Evolutionary conservation across 2,797 vertebrate species (phyloP), one percentile per base, ranked within the genome.

Genomic region (Falco rusticolus): DNA sequence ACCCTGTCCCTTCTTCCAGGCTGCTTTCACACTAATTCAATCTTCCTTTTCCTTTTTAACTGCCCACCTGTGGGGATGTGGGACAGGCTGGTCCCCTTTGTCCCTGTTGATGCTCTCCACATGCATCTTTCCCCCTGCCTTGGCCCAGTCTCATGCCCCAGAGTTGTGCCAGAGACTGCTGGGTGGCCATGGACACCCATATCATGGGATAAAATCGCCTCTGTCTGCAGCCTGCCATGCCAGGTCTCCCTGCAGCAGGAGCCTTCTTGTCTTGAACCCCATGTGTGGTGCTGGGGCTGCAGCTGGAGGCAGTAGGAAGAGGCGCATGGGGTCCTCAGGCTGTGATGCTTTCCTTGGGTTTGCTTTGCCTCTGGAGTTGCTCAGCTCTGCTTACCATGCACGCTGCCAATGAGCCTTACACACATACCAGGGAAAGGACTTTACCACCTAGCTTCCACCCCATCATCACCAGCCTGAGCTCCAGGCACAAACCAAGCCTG

Each of bases 221-320:
- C 60, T 33, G 33, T 8, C 5, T 41, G 19, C 57, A 68, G 22
- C 8, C 21, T 8, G 17, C 33, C 5, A 0, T n/a, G 59, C 50
- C 72, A 45, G 41, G 2, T 26, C 16, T 70, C n/a, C 21, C 68
- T 7, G 11, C 18, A 19, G 24, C 59, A 37, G 84, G 54, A 91
- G 2, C 31, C 18, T 50, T 43, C 76, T 47, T 13, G 1, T 78
- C 29, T 34, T 15, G 61, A 70, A 5, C 19, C 53, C 4, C 4
- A 1, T 1, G 0, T 0, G 1, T 21, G 56, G 45, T 39, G 4
- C 20, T 5, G 6, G n/a, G 48, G 29, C 43, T 61, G 80, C 0
- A 6, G 14, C 45, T 3, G 8, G 69, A 22, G 9, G 8, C 1
- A 0, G 39, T 15, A 7, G 25, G n/a, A 39, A 29, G 19, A 47